A percentile compares a stretch with the other conserved stretches of the same genome.
These are phyloP conservation scores for Ibycter americanus DNA, from an alignment of 2,797 vertebrate genomes.

Conservation along the genomic window DNA sequence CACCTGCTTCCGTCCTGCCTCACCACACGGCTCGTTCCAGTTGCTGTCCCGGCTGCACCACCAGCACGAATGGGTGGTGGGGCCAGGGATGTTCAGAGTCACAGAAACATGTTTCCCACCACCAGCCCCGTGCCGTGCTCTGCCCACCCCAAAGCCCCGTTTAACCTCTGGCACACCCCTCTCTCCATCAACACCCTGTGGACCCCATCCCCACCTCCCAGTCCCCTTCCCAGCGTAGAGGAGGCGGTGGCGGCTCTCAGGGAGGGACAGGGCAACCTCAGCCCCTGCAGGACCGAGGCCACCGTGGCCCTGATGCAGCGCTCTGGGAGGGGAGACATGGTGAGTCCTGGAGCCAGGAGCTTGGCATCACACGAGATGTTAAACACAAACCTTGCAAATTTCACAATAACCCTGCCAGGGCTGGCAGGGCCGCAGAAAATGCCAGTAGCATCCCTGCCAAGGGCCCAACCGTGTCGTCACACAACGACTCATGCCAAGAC, in stretches of 20 bases:
- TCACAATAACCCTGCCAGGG: background rate
- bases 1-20: background rate
- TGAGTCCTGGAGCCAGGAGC: background rate
- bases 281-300: rapidly evolving
- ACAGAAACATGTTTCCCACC: background rate
- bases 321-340: rapidly evolving
- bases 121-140: background rate
- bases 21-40: rapidly evolving
- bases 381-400: background rate
- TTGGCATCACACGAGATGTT: background rate
- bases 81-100: background rate
- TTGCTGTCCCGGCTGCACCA: background rate
- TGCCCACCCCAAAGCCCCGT: background rate
- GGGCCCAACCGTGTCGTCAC: rapidly evolving
- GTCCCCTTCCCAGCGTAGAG: background rate
- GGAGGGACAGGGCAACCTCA: background rate
- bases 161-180: background rate
- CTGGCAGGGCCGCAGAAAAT: background rate
- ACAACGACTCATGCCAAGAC: background rate
- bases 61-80: background rate
- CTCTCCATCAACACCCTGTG: rapidly evolving
- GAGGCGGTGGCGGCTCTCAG: background rate
- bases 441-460: background rate
- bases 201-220: background rate
- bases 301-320: rapidly evolving